Base-by-base conservation (phyloP, 1,140 invertebrate species). In the Pentalonia nigronervosa region DNA sequence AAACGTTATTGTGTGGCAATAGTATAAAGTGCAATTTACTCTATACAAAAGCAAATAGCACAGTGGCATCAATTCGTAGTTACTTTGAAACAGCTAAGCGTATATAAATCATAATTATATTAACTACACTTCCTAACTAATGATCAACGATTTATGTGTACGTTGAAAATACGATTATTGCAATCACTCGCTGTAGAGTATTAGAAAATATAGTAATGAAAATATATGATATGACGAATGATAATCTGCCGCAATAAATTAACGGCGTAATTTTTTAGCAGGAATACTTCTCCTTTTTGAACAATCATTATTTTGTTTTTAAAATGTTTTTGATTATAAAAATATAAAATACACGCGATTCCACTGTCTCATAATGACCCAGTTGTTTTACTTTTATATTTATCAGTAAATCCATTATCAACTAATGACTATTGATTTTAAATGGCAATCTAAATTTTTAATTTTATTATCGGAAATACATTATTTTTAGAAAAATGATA, bases 11-110 rank as follows among this genome's bases (percentile, higher is more conserved):
- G 50, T 36, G 88, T 56, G 34, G 50, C n/a, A 56, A 56, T 41
- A 56, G 88, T 99, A 94, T 98, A 99, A 96, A 96, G 99, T 95
- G 99, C 99, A 45, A 98, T 99, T 45, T 97, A 97, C 94, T 99
- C 99, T 95, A 98, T 99, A 96, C 98, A 98, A 94, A 97, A 99
- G 94, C 97, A 99, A 25, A 96, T 99, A 86, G 97, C 98, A 95
- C 98, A 99, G 91, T 95, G 98, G 98, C 94, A 97, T 99, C 94
- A 99, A 98, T 92, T 96, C 99, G 94, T 50, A 50, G 48, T 20
- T 50, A 50, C 17, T 20, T 50, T 50, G 17, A 50, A 50, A 50
- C 4, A 20, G 21, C 20, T 53, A 7, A 53, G 50, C 98, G 99
- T 60, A 30, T 30, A 60, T 60, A 67, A 67, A 67, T 67, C 60